Evolutionary conservation across 1,140 invertebrate genomes (phyloP), one percentile per base, ranked within the genome.

Genomic region (Conus ventricosus): DNA sequence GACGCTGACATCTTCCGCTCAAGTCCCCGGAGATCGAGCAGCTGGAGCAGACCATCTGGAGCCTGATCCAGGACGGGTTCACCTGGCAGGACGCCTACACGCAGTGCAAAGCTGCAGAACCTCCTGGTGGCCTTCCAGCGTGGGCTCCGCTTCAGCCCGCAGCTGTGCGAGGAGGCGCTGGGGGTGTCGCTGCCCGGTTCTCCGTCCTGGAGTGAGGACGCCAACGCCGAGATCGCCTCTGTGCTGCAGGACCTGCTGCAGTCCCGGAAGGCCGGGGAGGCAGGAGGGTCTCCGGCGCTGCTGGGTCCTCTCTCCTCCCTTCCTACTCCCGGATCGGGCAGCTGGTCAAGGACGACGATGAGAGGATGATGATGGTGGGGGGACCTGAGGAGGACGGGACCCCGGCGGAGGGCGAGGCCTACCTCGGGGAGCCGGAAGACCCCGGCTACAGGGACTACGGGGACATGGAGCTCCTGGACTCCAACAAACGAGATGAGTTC

Each of bases 41-140:
- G 76, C 87, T 93, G 55, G 89, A 92, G 84, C 39, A 87, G 5
- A 87, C 91, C 87, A 91, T 92, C 27, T 51, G 78, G 60, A 76
- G 71, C 57, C 90, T 93, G 39, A 90, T 92, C 39, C 8, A 89
- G 17, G 90, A 90, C 53, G 92, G 92, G 20, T 92, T 92, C 81
- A 90, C 91, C 0, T 93, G 93, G 93, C 84, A 90, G 63, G 92
- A 93, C 86, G 91, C 89, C 51, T 92, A 90, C 85, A 92, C 93
- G n/a, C 93, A 93, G 87, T 93, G 93, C 82, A 90, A 90, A 90
- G 76, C 84, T 93, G 17, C 93, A 93, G 82, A 93, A 93, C 87
- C 88, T 90, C 15, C 89, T 93, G 17, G 25, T 93, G 13, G 88
- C 90, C 17, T 89, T 92, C 57, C 57, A 82, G 20, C 85, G 75